Conservation (phyloP, 37 sponge, comb jelly and placozoan genomes). For the Axinella damicornis region DNA sequence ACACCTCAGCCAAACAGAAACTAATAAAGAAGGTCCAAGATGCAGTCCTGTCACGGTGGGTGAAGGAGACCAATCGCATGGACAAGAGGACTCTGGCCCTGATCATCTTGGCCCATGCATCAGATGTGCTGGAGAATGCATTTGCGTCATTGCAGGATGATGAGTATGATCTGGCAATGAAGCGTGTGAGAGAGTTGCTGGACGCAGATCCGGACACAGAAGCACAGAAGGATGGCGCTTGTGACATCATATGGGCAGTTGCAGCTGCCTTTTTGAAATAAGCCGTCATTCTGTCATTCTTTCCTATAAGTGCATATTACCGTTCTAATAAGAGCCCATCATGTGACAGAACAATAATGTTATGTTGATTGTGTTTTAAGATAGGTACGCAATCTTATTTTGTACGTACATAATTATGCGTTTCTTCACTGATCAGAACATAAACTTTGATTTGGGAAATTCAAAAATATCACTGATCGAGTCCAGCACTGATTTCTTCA, state of each 20-base stretch:
- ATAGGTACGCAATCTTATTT: no score
- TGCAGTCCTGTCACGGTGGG: slow-evolving; percentile 91
- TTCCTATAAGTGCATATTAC: no score
- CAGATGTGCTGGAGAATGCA: slow-evolving; percentile 97
- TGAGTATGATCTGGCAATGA: slow-evolving; percentile 98
- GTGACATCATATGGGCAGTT: slow-evolving; percentile 92
- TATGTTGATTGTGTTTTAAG: no score
- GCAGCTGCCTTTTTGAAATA: slow-evolving; percentile 93
- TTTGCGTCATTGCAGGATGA: slow-evolving; percentile 94
- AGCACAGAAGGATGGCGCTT: slow-evolving; percentile 76
- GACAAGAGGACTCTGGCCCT: slow-evolving; percentile 90
- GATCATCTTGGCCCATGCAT: slow-evolving; percentile 93
- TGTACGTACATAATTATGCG: no score
- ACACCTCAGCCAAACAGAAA: slow-evolving; percentile 88
- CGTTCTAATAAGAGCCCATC: no score
- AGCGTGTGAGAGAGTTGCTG: slow-evolving; percentile 89
- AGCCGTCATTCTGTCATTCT: slow-evolving; percentile 7
- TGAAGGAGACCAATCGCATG: slow-evolving; percentile 93
- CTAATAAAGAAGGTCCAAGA: slow-evolving; percentile 96
- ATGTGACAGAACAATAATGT: no score
- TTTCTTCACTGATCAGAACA: no score
- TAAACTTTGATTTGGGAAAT: no score
- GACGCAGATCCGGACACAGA: slow-evolving; percentile 95
- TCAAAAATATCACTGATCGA: no score
- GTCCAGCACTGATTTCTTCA: no score